Evolutionary conservation across 2,888 invertebrate species (phyloP), one percentile per base, ranked within the genome.

Genomic region (Microplitis manilae): DNA sequence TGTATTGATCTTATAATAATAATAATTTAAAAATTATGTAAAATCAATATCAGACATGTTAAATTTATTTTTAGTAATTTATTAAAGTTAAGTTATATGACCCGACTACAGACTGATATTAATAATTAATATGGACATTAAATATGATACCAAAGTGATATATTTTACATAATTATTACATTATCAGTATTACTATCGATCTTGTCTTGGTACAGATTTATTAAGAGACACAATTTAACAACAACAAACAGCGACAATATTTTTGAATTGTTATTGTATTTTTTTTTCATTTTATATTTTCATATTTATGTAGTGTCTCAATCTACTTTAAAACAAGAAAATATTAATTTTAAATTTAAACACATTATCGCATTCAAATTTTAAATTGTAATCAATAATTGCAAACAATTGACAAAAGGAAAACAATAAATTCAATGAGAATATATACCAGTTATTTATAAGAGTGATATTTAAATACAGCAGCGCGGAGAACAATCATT

Each of bases 231-330:
- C 77, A 77, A 78, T 81, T 78, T 68, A 79, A 77, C 79, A 77
- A 17, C 17, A 68, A 80, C 76, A 77, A 79, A 81, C 79, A 80
- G 76, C 76, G 75, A 79, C 77, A 77, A 79, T 80, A 80, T 79
- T 79, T 70, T 70, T 75, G 38, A 68, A 61, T 30, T 61, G 13
- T 9, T 13, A 68, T 73, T 15, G 50, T 64, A 64, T 15, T 39
- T 68, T 15, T 7, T 30, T 30, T 1, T 20, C 1, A n/a, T 20
- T 13, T 9, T 13, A 38, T 13, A 7, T 15, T 41, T 9, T n/a
- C 5, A 38, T 41, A 17, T 9, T 15, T 59, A 13, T 65, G 39
- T 17, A 15, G 65, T 67, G n/a, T 59, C 9, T 50, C 50, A 50
- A 50, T 50, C 50, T 62, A 62, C 8, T 62, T 62, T 62, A 62